These are phyloP conservation scores for Origma solitaria DNA, from an alignment of 2,113 vertebrate genomes.

Conservation along the genomic window DNA sequence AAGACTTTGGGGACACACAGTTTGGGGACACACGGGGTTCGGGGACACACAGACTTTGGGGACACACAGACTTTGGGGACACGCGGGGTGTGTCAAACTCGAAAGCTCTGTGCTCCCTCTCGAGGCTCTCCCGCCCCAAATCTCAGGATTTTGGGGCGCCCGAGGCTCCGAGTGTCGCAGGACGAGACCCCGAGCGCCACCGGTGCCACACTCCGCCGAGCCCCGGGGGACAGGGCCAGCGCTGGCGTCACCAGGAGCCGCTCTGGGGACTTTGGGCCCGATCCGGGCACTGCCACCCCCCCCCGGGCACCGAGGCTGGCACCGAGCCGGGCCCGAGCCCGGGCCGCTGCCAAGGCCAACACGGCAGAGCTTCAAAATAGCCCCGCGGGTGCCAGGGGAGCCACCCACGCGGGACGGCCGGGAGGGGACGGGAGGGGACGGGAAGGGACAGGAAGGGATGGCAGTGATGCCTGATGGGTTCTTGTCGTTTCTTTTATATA, in stretches of 20 bases:
- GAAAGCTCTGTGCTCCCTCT: constrained; percentile 22
- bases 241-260: fast-evolving
- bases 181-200: fast-evolving
- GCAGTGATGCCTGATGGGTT: too few relatives aligned
- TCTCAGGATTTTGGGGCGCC: not conserved
- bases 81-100: too few relatives aligned
- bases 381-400: not conserved
- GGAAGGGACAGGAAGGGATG: too few relatives aligned
- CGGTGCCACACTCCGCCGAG: fast-evolving
- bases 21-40: too few relatives aligned
- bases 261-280: not conserved
- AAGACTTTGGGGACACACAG: too few relatives aligned
- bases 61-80: too few relatives aligned
- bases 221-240: fast-evolving
- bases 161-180: fast-evolving
- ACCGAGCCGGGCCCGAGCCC: not conserved
- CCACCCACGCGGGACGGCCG: constrained; percentile 43
- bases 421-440: not conserved
- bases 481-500: too few relatives aligned
- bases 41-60: too few relatives aligned
- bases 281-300: not conserved
- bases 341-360: constrained; percentile 19
- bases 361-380: not conserved
- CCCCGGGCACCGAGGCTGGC: not conserved
- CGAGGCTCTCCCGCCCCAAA: not conserved